Base-by-base conservation (phyloP, 2,888 invertebrate genomes). In the Bimastos eiseni region DNA sequence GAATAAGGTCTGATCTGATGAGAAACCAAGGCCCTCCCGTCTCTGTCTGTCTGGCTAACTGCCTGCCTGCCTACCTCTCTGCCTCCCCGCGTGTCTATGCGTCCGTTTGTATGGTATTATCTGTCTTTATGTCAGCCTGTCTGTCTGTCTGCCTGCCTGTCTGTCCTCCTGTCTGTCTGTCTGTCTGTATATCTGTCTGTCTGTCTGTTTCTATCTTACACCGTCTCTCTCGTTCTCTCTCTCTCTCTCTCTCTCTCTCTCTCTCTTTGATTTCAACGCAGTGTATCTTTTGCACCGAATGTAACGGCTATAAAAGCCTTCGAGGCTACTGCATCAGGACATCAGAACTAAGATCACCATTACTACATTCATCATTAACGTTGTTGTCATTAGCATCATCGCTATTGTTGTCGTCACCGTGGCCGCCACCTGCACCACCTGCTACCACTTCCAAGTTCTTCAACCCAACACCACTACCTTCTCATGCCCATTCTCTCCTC, bases 311-410 rank as follows among this genome's bases (percentile, higher is more conserved):
- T 49, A 49, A 49, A 49, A 19, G 21, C 49, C 24, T 24, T 3
- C 41, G 41, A 41, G 30, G 17, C n/a, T 30, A 70, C 70, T n/a
- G 11, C n/a, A n/a, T n/a, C 70, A n/a, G 6, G 11, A 13, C 49
- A 89, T 41, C 89, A 89, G 15, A 15, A 89, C 38, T 38, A 41
- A 33, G 41, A 90, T 38, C 90, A 44, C 34, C 88, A 86, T 90
- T 49, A 19, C 38, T 41, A 34, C n/a, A n/a, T n/a, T 88, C 55
- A 44, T 90, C 88, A 19, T 44, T 84, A 84, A n/a, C 44, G 37
- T 41, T 34, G 33, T 88, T n/a, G 30, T 86, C 37, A 33, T n/a
- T 49, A 19, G 88, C 55, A 34, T 88, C 55, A 44, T 90, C 88
- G 11, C 34, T 84, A 84, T n/a, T 84, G 37, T 41, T 34, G 33